These are phyloP conservation scores for Cebus imitator DNA, from an alignment of 2,113 vertebrate genomes.

Conservation along the genomic window DNA sequence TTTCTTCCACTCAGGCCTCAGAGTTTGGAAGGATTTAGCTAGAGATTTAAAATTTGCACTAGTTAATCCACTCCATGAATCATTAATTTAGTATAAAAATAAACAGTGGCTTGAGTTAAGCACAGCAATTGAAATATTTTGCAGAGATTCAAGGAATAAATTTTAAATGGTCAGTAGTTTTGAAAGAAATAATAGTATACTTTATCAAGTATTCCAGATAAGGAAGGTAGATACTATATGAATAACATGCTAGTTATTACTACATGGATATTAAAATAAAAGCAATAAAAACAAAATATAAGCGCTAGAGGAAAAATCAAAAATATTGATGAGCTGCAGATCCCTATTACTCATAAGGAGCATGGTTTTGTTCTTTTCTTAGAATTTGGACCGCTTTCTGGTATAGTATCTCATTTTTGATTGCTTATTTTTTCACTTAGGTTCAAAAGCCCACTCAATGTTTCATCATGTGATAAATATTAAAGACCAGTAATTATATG, in stretches of 20 bases:
- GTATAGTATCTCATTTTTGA: background rate
- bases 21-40: background rate
- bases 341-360: background rate
- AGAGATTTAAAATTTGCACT: conserved; percentile 2
- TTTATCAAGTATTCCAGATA: background rate
- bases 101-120: background rate
- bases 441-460: background rate
- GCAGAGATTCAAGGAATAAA: background rate
- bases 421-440: background rate
- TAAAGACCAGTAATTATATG: background rate
- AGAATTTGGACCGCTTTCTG: background rate
- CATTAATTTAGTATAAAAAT: conserved; percentile 27
- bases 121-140: background rate
- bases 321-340: background rate
- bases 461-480: background rate
- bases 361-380: background rate
- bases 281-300: background rate
- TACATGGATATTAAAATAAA: background rate
- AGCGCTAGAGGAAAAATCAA: background rate
- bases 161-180: background rate
- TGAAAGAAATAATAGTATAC: background rate
- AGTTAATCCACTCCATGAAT: conserved; percentile 1
- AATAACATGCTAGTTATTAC: background rate
- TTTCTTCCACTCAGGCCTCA: background rate
- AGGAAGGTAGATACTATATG: background rate